A percentile compares a stretch with the other conserved stretches of the same genome.
phyloP scores from a whole-genome alignment of 2,113 vertebrate genomes.

The Cyrtonyx montezumae region DNA sequence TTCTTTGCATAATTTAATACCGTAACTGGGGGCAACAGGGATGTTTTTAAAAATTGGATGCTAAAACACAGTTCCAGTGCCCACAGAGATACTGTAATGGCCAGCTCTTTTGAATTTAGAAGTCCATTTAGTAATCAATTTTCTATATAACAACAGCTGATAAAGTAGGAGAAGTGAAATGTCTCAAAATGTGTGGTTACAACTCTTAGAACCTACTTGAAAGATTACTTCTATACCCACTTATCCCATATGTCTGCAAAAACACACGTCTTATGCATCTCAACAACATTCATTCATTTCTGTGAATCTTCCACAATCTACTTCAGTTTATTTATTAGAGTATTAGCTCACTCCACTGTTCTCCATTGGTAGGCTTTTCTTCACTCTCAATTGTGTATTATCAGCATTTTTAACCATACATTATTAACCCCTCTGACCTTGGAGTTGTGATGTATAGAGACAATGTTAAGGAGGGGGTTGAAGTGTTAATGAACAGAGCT shows the following conservation, averaged over 20 bases:
- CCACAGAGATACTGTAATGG: background rate
- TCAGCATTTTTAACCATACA: background rate
- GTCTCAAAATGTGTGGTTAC: background rate
- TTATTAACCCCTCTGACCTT: constrained; percentile 10
- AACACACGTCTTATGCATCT: background rate
- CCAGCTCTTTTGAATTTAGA: background rate
- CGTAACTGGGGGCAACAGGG: background rate
- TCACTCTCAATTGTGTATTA: background rate
- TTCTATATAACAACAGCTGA: background rate
- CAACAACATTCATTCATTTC: background rate
- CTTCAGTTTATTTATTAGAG: background rate
- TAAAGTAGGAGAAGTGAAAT: background rate
- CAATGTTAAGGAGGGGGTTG: background rate
- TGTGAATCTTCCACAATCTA: background rate
- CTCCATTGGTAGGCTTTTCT: background rate
- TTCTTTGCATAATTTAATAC: background rate
- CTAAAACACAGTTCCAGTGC: background rate
- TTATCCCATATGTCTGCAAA: background rate
- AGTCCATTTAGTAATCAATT: background rate
- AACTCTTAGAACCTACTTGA: background rate
- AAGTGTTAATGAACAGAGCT: background rate
- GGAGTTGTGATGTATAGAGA: background rate
- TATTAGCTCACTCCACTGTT: background rate
- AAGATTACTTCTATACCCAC: background rate
- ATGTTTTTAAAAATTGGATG: background rate